Percentiles rank a stretch among this genome's conserved stretches.
phyloP scores from a whole-genome alignment of 2,113 vertebrate genomes.

The Actinemys pallida region DNA sequence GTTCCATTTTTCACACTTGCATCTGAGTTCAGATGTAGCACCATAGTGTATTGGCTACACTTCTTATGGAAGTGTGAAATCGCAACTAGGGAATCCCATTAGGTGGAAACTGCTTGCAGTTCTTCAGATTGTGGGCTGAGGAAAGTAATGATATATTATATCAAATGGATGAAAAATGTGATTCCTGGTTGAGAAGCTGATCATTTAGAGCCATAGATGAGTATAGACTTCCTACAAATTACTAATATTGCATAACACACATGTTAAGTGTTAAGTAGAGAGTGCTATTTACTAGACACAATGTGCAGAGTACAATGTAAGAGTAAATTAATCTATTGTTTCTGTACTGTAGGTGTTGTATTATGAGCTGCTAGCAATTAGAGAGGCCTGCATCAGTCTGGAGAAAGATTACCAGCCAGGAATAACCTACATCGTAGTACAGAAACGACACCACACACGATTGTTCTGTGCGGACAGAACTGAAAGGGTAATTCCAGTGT shows the following conservation, averaged over 20 bases:
- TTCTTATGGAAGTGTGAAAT: accelerated
- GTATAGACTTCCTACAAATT: background rate
- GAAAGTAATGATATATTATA: background rate
- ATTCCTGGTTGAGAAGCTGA: background rate
- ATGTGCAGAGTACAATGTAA: background rate
- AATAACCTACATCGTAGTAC: conserved; percentile 99
- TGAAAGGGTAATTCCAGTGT: conserved; percentile 88
- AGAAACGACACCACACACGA: conserved; percentile 98
- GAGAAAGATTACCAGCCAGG: conserved; percentile 99
- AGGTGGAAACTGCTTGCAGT: background rate
- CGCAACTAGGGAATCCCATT: background rate
- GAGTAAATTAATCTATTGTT: background rate
- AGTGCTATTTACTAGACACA: background rate
- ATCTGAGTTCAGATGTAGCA: background rate
- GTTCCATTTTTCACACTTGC: accelerated
- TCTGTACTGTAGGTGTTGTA: conserved; percentile 90
- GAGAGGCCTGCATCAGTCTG: conserved; percentile 98
- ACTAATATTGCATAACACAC: background rate
- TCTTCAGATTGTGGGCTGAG: background rate
- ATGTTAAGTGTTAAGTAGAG: background rate
- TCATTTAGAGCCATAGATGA: background rate
- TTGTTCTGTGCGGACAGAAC: conserved; percentile 98
- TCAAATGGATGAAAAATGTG: background rate
- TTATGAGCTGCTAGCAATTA: conserved; percentile 97
- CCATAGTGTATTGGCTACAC: background rate